A percentile compares a stretch with the other conserved stretches of the same genome.
phyloP scores from a whole-genome alignment of 2,797 vertebrate species.

The Catostomus latipinnis region DNA sequence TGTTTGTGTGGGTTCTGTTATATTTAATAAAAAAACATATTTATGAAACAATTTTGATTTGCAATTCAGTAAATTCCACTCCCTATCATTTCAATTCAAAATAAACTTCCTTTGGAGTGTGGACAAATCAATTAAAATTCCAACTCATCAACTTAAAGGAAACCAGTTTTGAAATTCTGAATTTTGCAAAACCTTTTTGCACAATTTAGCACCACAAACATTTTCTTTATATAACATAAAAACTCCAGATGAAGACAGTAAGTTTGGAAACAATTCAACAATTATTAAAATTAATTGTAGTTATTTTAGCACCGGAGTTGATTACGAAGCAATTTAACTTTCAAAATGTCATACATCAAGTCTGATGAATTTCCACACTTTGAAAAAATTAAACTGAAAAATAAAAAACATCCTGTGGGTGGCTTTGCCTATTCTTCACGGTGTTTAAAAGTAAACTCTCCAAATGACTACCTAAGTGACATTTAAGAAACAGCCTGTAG shows the following conservation, averaged over 20 bases:
- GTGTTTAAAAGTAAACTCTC: neutral
- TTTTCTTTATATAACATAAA: neutral
- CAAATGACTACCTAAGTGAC: constrained; percentile 27
- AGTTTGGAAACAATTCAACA: no score
- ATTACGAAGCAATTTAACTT: constrained; percentile 1
- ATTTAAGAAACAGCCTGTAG: constrained; percentile 37
- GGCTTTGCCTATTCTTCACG: constrained; percentile 3
- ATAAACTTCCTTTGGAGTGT: no score
- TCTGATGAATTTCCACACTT: neutral
- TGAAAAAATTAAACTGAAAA: neutral
- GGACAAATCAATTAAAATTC: no score
- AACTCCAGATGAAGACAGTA: neutral
- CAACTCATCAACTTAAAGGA: no score
- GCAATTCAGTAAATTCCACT: no score
- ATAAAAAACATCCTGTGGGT: no score
- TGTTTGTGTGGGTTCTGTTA: no score
- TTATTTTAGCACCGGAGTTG: neutral
- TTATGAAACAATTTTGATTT: no score
- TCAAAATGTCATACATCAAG: constrained; percentile 3
- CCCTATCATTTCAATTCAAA: no score
- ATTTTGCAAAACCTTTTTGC: neutral
- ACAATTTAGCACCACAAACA: neutral
- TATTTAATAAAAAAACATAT: no score
- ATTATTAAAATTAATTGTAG: no score
- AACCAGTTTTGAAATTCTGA: no score